These are phyloP conservation scores for Caenorhabditis wallacei DNA, from an alignment of 2,888 invertebrate species.

Conservation along the genomic window DNA sequence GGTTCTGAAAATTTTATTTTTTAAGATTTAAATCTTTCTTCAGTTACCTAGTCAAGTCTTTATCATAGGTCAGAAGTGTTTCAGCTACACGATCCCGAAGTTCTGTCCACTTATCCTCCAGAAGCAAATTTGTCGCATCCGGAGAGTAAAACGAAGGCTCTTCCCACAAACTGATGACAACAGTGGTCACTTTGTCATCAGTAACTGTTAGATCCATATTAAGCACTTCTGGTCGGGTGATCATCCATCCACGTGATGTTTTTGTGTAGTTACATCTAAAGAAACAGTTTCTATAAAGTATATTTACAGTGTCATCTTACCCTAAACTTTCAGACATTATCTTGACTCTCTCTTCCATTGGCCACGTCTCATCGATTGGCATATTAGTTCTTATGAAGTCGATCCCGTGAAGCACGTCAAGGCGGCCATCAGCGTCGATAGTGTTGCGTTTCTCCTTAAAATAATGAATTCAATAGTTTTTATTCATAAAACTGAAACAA, in stretches of 20 bases:
- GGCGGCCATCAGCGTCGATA: constrained; percentile 42
- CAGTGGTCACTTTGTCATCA: not conserved
- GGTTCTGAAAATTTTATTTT: not conserved
- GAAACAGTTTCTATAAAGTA: not conserved
- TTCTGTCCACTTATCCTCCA: constrained; percentile 24
- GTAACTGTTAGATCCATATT: constrained; percentile 8
- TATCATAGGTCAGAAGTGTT: constrained; percentile 1
- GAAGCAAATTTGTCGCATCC: constrained; percentile 7
- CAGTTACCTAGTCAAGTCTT: not conserved
- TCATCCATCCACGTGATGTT: constrained; percentile 12
- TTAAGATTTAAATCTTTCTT: too few species aligned
- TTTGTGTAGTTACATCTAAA: constrained; percentile 11
- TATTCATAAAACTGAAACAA: not conserved
- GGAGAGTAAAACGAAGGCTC: constrained; percentile 14
- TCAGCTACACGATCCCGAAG: constrained; percentile 12
- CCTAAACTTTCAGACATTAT: constrained; percentile 44
- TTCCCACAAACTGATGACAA: constrained; percentile 24
- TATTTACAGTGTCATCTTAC: not conserved
- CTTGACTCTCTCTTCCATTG: constrained; percentile 16
- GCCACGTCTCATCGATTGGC: constrained; percentile 11
- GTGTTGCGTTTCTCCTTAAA: constrained; percentile 49
- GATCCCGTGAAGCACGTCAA: constrained; percentile 34
- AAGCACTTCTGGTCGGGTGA: constrained; percentile 8
- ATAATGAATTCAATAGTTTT: not conserved
- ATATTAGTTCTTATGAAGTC: constrained; percentile 37